phyloP scores from a whole-genome alignment of 1,140 invertebrate genomes.

The Drosophila azteca region DNA sequence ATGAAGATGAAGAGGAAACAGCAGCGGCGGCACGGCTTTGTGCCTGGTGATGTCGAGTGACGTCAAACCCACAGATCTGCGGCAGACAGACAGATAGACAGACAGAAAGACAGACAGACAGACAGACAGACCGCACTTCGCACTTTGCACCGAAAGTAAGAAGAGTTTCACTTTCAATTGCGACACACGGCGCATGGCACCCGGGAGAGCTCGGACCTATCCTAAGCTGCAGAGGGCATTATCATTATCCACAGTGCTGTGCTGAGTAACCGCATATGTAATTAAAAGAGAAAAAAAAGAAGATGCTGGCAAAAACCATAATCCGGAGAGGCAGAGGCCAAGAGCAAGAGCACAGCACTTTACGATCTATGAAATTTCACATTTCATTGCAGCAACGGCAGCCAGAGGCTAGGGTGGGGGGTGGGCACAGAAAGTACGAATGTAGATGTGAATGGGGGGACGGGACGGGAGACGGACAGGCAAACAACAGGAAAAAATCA shows the following conservation, averaged over 20 bases:
- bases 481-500: constrained; percentile 46
- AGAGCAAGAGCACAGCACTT: constrained; percentile 40
- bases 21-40: not conserved
- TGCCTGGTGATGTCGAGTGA: too few relatives aligned
- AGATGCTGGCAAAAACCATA: constrained; percentile 51
- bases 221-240: constrained; percentile 36
- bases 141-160: constrained; percentile 53
- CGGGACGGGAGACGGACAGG: constrained; percentile 18
- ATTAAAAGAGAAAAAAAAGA: constrained; percentile 43
- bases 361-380: constrained; percentile 77
- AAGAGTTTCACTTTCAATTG: constrained; percentile 80
- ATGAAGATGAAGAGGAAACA: constrained; percentile 4
- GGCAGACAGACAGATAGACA: not conserved
- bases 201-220: constrained; percentile 6
- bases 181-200: constrained; percentile 48
- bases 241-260: too few relatives aligned
- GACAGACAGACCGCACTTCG: too few relatives aligned
- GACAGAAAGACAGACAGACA: too few relatives aligned
- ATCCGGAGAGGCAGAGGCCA: constrained; percentile 24
- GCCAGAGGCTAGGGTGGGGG: not conserved
- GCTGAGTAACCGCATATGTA: constrained; percentile 56
- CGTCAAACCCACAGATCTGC: constrained; percentile 46
- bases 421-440: constrained; percentile 55
- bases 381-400: constrained; percentile 57
- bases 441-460: constrained; percentile 41